A percentile compares a stretch with the other conserved stretches of the same genome.
These are phyloP conservation scores for Lethrus apterus DNA, from an alignment of 1,140 invertebrate species.

Conservation along the genomic window DNA sequence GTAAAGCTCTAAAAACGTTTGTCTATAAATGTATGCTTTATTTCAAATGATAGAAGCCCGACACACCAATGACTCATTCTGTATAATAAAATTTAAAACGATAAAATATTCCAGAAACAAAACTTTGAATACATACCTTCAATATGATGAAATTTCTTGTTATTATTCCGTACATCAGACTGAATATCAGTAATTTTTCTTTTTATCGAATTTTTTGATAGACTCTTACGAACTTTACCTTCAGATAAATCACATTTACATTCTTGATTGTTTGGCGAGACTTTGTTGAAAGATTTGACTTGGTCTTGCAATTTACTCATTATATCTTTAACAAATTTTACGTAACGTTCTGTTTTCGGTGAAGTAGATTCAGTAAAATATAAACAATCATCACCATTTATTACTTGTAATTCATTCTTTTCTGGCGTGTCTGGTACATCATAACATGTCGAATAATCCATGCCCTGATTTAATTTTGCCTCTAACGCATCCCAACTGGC, in stretches of 20 bases:
- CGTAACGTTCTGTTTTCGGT: neutral
- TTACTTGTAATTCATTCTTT: neutral
- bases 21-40: too few species aligned
- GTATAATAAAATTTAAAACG: neutral
- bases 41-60: too few species aligned
- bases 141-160: constrained; percentile 12
- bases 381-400: constrained; percentile 7
- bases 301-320: neutral
- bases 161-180: constrained; percentile 13
- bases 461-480: constrained; percentile 27
- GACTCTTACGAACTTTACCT: neutral
- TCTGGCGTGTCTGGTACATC: neutral
- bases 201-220: too few species aligned
- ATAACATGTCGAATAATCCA: neutral
- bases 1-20: too few species aligned
- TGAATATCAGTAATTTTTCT: neutral
- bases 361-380: neutral
- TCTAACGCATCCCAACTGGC: constrained; percentile 36
- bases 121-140: constrained; percentile 3
- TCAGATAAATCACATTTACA: neutral
- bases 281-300: neutral
- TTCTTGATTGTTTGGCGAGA: neutral
- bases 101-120: neutral
- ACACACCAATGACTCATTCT: neutral
- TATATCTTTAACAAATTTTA: neutral